Conservation (phyloP, 2,888 invertebrate species). For the Nemoura dubitans region DNA sequence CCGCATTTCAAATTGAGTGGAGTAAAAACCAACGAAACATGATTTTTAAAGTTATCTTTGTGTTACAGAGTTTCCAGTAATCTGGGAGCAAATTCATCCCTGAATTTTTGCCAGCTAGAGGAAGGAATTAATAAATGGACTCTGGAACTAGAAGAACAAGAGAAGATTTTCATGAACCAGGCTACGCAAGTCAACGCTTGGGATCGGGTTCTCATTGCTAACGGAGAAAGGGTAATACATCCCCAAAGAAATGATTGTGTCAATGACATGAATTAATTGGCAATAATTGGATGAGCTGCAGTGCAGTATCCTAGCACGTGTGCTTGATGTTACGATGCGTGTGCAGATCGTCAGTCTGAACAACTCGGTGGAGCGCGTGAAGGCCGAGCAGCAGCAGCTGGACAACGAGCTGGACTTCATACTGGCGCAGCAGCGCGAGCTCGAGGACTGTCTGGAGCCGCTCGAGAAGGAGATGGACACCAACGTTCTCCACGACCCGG, state of each 20-base stretch:
- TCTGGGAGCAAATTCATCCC: conserved; percentile 51
- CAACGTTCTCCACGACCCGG: conserved; percentile 79
- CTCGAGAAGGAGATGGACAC: conserved; percentile 83
- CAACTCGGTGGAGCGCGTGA: conserved; percentile 86
- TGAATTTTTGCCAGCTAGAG: conserved; percentile 87
- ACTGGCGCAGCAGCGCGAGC: conserved; percentile 88
- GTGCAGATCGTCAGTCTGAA: conserved; percentile 82
- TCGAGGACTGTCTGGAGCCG: conserved; percentile 86
- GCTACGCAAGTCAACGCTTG: conserved; percentile 96
- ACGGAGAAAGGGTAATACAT: conserved; percentile 82
- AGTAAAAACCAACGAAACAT: too few relatives aligned
- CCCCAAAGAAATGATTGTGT: background rate
- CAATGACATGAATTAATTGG: too few relatives aligned
- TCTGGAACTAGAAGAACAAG: conserved; percentile 89
- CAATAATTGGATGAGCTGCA: too few relatives aligned
- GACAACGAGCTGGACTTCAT: conserved; percentile 96
- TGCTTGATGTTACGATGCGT: too few relatives aligned
- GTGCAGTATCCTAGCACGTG: too few relatives aligned
- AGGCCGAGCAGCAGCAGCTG: conserved; percentile 86
- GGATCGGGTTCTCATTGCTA: conserved; percentile 89
- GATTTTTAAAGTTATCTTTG: background rate
- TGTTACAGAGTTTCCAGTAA: conserved; percentile 46
- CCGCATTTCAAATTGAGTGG: too few relatives aligned
- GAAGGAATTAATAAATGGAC: conserved; percentile 96
- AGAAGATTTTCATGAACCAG: conserved; percentile 90